Conservation (phyloP, 2,113 vertebrate genomes). For the Oreotragus oreotragus region DNA sequence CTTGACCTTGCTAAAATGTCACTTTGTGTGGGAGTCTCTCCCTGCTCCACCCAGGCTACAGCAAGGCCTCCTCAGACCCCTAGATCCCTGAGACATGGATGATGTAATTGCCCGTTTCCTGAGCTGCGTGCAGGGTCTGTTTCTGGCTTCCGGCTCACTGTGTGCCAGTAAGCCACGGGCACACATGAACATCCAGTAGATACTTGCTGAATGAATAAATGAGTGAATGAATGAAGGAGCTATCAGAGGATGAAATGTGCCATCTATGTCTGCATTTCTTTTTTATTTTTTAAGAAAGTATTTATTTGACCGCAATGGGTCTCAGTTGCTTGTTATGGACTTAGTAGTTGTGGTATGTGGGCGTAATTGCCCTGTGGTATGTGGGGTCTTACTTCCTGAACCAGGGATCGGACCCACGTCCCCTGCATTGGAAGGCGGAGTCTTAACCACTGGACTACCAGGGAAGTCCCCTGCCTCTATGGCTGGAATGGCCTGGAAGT, state of each 20-base stretch:
- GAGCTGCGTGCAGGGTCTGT: background rate
- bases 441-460: background rate
- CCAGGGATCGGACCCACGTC: rapidly evolving
- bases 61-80: background rate
- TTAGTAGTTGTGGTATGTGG: background rate
- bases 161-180: background rate
- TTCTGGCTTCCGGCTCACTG: background rate
- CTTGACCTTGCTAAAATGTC: background rate
- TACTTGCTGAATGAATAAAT: background rate
- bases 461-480: background rate
- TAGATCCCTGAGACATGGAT: background rate
- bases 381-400: background rate
- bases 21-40: background rate
- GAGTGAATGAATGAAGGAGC: background rate
- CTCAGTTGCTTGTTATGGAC: background rate
- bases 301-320: background rate
- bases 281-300: background rate
- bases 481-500: background rate
- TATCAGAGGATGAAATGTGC: background rate
- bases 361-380: background rate
- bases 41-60: background rate
- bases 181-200: background rate
- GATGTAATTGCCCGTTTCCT: background rate
- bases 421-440: background rate
- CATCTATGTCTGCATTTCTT: background rate